Base-by-base conservation (phyloP, 2,888 invertebrate species). In the Scaeva pyrastri region DNA sequence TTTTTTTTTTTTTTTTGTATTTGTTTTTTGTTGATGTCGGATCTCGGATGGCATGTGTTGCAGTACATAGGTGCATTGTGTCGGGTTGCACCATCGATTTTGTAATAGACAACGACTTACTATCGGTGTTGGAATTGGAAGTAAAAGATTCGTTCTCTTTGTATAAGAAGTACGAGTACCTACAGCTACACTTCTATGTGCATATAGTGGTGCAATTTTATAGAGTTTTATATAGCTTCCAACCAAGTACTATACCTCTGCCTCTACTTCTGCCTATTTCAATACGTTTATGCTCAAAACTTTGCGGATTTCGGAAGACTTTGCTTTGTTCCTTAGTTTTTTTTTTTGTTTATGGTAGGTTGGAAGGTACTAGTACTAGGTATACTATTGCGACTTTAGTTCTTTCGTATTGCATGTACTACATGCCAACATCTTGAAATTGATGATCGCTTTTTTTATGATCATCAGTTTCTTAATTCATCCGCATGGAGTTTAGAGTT, bases 41-140 rank as follows among this genome's bases (percentile, higher is more conserved):
- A 52, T 68, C 52, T 55, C 55, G 48, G 55, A 50, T 66, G 70
- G 66, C 62, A 70, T 81, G 77, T 76, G 71, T 72, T 68, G 78
- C 73, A 81, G 76, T 75, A 70, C 60, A 62, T 62, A 73, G 55
- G 23, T 75, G 80, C 80, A 72, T 77, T 82, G 82, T 82, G 77
- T 78, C 77, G 82, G 39, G 77, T 86, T 86, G 86, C 86, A 86
- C 86, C 86, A 86, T 86, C 86, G 81, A 86, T 86, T 82, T 86
- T 86, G 86, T 82, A 86, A 86, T 82, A 86, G 81, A 84, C 82
- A 56, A 74, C 31, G 8, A 31, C n/a, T n/a, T n/a, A n/a, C 60
- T 73, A 77, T 77, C 73, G 76, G 58, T 66, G 71, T 76, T 68
- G 43, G 64, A 48, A 43, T 58, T 58, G 75, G 66, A 71, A 58